Percentiles rank a stretch among this genome's conserved stretches.
These are phyloP conservation scores for Melanotaenia nigrans DNA, from an alignment of 2,797 vertebrate species.

Conservation along the genomic window DNA sequence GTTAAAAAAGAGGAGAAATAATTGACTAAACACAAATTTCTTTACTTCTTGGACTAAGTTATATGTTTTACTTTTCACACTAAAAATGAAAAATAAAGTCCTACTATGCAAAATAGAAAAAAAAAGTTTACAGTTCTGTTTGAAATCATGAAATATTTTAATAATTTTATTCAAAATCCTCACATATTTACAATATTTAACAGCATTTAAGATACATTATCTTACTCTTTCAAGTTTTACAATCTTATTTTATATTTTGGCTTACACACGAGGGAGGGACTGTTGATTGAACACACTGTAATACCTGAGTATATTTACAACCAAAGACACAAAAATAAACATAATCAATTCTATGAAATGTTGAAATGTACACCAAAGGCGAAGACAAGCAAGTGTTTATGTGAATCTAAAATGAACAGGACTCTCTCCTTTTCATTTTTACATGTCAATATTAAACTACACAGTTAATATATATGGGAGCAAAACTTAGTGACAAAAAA, in stretches of 20 bases:
- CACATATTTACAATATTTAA: slow-evolving; percentile 66
- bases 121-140: background rate
- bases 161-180: slow-evolving; percentile 73
- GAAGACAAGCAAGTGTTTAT: slow-evolving; percentile 53
- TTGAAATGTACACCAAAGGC: slow-evolving; percentile 67
- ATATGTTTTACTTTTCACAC: background rate
- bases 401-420: slow-evolving; percentile 6
- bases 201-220: slow-evolving; percentile 54
- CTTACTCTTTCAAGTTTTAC: slow-evolving; percentile 67
- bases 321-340: slow-evolving; percentile 43
- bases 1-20: too few species aligned
- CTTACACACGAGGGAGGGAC: slow-evolving; percentile 62
- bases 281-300: slow-evolving; percentile 47
- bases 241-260: slow-evolving; percentile 67
- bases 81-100: background rate
- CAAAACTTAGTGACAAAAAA: slow-evolving; percentile 26
- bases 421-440: slow-evolving; percentile 8
- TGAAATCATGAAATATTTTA: slow-evolving; percentile 35
- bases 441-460: slow-evolving; percentile 31
- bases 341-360: slow-evolving; percentile 36
- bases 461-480: background rate
- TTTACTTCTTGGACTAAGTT: too few species aligned
- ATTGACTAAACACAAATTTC: too few species aligned
- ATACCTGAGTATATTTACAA: slow-evolving; percentile 58
- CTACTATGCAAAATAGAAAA: background rate